phyloP scores from a whole-genome alignment of 2,888 invertebrate species.

The Lithosia quadra region DNA sequence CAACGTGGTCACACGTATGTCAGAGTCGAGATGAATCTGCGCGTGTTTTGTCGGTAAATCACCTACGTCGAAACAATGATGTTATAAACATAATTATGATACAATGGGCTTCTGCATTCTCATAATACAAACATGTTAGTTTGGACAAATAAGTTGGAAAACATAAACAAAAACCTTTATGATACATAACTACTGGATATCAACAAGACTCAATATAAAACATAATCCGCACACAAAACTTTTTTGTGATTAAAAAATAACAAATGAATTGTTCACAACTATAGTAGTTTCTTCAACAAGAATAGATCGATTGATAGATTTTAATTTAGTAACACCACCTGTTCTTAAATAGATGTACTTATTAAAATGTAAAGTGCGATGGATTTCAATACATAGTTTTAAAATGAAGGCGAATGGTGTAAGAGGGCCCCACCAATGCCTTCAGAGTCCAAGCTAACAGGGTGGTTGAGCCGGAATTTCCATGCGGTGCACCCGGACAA shows the following conservation, averaged over 20 bases:
- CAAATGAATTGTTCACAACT: background rate
- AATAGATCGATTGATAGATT: background rate
- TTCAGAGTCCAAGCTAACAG: too few species aligned
- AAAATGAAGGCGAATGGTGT: background rate
- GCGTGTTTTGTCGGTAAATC: conserved; percentile 26
- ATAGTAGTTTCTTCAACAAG: background rate
- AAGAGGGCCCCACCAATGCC: too few species aligned
- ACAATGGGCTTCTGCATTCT: conserved; percentile 28
- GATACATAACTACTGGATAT: conserved; percentile 5
- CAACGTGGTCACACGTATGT: background rate
- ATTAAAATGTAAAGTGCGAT: background rate
- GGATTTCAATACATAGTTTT: background rate
- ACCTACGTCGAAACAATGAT: conserved; percentile 40
- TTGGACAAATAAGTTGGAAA: conserved; percentile 3
- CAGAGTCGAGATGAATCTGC: conserved; percentile 20
- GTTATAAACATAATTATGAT: too few species aligned
- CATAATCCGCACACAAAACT: background rate
- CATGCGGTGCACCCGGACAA: too few species aligned
- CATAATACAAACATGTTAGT: conserved; percentile 33
- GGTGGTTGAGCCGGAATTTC: too few species aligned
- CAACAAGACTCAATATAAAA: background rate
- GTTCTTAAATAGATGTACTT: background rate
- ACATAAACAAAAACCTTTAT: conserved; percentile 16
- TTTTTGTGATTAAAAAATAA: background rate
- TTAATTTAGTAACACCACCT: background rate